These are phyloP conservation scores for Monochamus alternatus DNA, from an alignment of 2,888 invertebrate genomes.

Conservation along the genomic window DNA sequence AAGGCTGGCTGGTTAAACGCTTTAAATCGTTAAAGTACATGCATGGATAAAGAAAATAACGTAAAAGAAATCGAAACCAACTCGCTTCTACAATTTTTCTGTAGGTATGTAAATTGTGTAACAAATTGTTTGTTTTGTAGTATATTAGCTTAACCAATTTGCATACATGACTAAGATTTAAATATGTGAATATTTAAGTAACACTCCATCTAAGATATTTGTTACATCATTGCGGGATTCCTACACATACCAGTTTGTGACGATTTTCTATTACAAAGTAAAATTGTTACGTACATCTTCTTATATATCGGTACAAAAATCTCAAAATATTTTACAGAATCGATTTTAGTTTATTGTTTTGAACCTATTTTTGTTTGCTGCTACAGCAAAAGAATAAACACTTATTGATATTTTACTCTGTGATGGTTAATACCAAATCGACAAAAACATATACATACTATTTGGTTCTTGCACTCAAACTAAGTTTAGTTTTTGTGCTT, in stretches of 20 bases:
- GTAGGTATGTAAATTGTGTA: background rate
- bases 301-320: no score
- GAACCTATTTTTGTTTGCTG: no score
- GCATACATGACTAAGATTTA: slow-evolving; percentile 11
- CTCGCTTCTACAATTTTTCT: slow-evolving; percentile 1
- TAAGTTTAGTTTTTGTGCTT: no score
- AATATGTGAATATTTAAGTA: slow-evolving; percentile 12
- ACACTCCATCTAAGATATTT: background rate
- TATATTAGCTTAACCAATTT: slow-evolving; percentile 3
- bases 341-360: no score
- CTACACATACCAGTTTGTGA: background rate
- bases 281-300: no score
- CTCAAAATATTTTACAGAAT: no score
- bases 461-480: no score
- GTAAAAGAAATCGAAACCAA: background rate
- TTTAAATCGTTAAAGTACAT: background rate
- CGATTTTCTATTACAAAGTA: no score
- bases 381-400: no score
- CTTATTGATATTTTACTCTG: no score
- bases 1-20: background rate
- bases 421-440: no score
- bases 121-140: background rate
- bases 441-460: no score
- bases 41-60: background rate
- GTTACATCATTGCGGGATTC: slow-evolving; percentile 12